These are phyloP conservation scores for Drosophila athabasca DNA, from an alignment of 1,140 invertebrate genomes.

Conservation along the genomic window DNA sequence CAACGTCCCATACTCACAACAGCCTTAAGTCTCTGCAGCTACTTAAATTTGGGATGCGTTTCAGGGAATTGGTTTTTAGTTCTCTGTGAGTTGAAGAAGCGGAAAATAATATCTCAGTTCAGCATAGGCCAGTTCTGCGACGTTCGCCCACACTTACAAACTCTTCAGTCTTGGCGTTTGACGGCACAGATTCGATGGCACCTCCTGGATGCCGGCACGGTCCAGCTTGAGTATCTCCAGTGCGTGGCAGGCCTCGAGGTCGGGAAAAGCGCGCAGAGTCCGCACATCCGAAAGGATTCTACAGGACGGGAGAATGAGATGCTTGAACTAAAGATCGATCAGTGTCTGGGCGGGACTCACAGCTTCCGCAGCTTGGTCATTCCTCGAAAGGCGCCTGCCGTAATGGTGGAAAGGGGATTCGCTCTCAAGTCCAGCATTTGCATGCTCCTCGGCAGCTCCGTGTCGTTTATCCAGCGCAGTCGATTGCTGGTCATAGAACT, in stretches of 20 bases:
- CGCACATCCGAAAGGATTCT: conserved; percentile 94
- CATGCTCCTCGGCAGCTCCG: conserved; percentile 86
- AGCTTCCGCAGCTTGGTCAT: conserved; percentile 88
- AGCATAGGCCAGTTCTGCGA: background rate
- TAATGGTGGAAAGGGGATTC: conserved; percentile 88
- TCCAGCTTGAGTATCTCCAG: conserved; percentile 93
- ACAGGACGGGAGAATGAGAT: conserved; percentile 13
- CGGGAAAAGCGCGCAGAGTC: conserved; percentile 91
- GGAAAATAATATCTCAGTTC: background rate
- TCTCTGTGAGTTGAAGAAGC: conserved; percentile 86
- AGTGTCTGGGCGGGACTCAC: conserved; percentile 85
- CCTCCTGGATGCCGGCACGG: conserved; percentile 88
- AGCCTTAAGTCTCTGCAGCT: conserved; percentile 91
- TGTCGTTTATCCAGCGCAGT: conserved; percentile 87
- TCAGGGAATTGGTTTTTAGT: conserved; percentile 91
- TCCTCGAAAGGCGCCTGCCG: conserved; percentile 87
- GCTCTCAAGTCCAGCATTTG: conserved; percentile 88
- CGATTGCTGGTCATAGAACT: conserved; percentile 88
- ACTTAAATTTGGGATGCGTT: conserved; percentile 88
- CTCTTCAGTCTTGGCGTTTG: conserved; percentile 91
- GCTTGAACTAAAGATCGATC: too few relatives aligned
- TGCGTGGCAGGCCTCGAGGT: conserved; percentile 90
- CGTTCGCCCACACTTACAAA: conserved; percentile 88
- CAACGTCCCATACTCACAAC: conserved; percentile 89
- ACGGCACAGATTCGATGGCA: conserved; percentile 91